phyloP scores from a whole-genome alignment of 2,888 invertebrate species.

The Eupithecia inturbata region DNA sequence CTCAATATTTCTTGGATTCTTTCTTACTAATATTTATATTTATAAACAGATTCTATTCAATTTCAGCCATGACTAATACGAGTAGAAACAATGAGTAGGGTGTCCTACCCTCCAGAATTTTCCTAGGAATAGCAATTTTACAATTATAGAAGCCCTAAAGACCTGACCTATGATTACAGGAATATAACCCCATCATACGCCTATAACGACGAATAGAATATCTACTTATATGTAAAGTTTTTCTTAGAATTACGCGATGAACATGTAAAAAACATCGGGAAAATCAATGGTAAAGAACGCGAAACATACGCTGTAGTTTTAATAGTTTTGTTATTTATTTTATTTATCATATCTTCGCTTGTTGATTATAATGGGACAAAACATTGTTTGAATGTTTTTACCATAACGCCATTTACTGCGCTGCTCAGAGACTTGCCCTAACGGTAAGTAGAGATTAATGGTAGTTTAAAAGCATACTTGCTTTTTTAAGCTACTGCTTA shows the following conservation, averaged over 20 bases:
- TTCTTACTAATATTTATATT: background rate
- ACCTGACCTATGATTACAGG: background rate
- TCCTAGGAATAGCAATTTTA: background rate
- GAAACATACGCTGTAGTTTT: background rate
- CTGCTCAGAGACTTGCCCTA: background rate
- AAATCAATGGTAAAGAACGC: background rate
- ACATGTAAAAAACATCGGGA: background rate
- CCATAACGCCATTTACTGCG: background rate
- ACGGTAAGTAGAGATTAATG: background rate
- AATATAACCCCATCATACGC: background rate
- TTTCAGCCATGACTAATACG: constrained; percentile 4
- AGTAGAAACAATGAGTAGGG: background rate
- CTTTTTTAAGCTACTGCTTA: too few species aligned
- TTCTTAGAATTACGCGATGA: background rate
- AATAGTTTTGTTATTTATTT: too few species aligned
- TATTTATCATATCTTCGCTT: background rate
- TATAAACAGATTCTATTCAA: background rate
- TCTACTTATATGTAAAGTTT: background rate
- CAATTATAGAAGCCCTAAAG: background rate
- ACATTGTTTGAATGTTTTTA: background rate
- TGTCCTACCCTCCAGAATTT: constrained; percentile 1
- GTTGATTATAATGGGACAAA: background rate
- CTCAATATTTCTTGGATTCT: background rate
- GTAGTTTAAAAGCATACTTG: background rate
- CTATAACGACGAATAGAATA: background rate